phyloP scores from a whole-genome alignment of 2,888 invertebrate genomes.

The Hirtodrosophila trivittata region DNA sequence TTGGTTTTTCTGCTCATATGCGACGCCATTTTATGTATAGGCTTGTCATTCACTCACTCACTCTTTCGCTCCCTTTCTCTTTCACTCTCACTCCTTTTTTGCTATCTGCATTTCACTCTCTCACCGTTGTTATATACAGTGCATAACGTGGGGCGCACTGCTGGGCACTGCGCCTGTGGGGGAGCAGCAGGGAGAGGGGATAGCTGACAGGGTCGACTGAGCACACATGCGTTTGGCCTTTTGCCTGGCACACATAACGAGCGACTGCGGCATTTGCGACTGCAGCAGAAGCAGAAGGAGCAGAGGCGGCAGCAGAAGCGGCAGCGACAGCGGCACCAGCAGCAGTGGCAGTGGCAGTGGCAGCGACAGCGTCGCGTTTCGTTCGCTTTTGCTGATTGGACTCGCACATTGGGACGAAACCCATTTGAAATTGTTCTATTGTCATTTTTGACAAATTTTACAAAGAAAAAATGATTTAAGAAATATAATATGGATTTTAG shows the following conservation, averaged over 20 bases:
- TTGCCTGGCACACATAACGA: slow-evolving; percentile 75
- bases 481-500: no score
- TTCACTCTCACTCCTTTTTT: slow-evolving; percentile 22
- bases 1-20: slow-evolving; percentile 60
- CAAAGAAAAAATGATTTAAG: no score
- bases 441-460: no score
- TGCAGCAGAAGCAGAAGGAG: slow-evolving; percentile 16
- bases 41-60: slow-evolving; percentile 60
- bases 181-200: slow-evolving; percentile 10
- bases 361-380: slow-evolving; percentile 54
- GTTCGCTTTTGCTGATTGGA: slow-evolving; percentile 60
- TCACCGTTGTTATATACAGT: slow-evolving; percentile 42
- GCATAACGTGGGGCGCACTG: slow-evolving; percentile 24
- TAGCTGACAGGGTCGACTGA: slow-evolving; percentile 53
- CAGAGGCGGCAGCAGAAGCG: slow-evolving; percentile 16
- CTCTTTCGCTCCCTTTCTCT: slow-evolving; percentile 22
- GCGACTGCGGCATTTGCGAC: slow-evolving; percentile 19
- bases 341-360: slow-evolving; percentile 12
- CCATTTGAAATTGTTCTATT: slow-evolving; percentile 9
- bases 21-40: slow-evolving; percentile 65
- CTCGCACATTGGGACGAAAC: slow-evolving; percentile 41
- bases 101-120: slow-evolving; percentile 29
- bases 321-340: slow-evolving; percentile 50
- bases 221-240: slow-evolving; percentile 71
- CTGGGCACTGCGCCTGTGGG: not conserved